phyloP scores from a whole-genome alignment of 2,797 vertebrate genomes.

The Paedocypris micromegethes region DNA sequence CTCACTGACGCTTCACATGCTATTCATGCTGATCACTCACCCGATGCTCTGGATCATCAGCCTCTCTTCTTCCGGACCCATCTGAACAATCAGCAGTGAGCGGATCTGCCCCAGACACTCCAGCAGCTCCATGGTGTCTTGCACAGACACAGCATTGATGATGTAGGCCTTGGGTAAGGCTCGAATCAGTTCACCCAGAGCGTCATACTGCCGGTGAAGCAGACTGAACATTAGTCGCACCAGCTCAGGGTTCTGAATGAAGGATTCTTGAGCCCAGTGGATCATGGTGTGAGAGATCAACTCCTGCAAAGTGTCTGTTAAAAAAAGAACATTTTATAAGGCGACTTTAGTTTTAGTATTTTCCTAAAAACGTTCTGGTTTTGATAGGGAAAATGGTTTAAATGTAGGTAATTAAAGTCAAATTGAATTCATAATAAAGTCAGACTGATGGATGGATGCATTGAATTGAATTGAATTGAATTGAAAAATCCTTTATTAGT shows the following conservation, averaged over 20 bases:
- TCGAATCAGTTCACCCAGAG: constrained; percentile 83
- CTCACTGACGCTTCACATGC: too few species aligned
- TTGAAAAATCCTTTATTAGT: too few species aligned
- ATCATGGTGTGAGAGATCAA: constrained; percentile 93
- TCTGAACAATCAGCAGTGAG: constrained; percentile 92
- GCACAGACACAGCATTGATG: constrained; percentile 80
- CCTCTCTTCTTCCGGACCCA: constrained; percentile 94
- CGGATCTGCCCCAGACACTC: constrained; percentile 93
- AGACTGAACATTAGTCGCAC: constrained; percentile 95
- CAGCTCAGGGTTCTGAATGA: constrained; percentile 90
- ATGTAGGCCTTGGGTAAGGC: constrained; percentile 89
- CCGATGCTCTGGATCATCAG: constrained; percentile 98
- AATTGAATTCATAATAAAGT: too few species aligned
- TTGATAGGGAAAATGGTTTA: background rate
- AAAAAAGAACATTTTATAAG: too few species aligned
- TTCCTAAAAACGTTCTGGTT: background rate
- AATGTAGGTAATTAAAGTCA: too few species aligned
- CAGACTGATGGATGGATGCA: too few species aligned
- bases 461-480: too few species aligned
- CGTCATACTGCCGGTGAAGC: constrained; percentile 89
- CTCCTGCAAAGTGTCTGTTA: constrained; percentile 81
- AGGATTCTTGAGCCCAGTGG: constrained; percentile 93
- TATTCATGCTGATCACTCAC: constrained; percentile 56
- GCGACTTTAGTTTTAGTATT: too few species aligned
- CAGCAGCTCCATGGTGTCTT: constrained; percentile 86